Percentiles rank a stretch among this genome's conserved stretches.
Conservation (phyloP, 2,797 vertebrate species). For the Craterocephalus amniculus region DNA sequence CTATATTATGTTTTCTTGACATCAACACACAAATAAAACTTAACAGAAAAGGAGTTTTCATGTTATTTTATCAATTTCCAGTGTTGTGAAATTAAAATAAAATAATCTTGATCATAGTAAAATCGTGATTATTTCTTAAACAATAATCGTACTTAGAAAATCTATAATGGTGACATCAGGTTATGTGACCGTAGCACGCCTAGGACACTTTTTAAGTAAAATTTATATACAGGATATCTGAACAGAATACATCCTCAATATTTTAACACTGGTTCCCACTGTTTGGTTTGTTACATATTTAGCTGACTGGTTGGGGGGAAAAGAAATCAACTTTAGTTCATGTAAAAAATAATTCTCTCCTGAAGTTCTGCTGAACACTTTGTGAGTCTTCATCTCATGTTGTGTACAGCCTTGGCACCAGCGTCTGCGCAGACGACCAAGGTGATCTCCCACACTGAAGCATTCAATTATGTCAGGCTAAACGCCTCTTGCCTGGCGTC, state of each 20-base stretch:
- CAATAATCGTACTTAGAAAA: too few species aligned
- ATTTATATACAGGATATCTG: not conserved
- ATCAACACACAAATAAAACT: too few species aligned
- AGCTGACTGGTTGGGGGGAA: not conserved
- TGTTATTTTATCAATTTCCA: too few species aligned
- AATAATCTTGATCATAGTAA: too few species aligned
- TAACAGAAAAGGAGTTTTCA: too few species aligned
- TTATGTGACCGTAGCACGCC: too few species aligned
- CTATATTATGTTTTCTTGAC: too few species aligned
- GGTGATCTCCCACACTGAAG: constrained; percentile 78
- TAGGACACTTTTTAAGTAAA: too few species aligned
- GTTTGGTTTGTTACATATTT: too few species aligned
- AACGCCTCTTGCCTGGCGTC: constrained; percentile 79
- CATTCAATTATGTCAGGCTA: constrained; percentile 83
- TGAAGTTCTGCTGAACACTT: constrained; percentile 24
- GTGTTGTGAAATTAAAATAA: too few species aligned
- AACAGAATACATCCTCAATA: not conserved
- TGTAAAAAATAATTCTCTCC: not conserved
- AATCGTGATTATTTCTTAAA: too few species aligned
- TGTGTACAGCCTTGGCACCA: constrained; percentile 55
- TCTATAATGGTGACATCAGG: too few species aligned
- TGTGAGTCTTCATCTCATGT: constrained; percentile 33
- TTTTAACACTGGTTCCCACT: not conserved
- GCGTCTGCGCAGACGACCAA: constrained; percentile 61
- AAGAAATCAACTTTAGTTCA: not conserved